phyloP scores from a whole-genome alignment of 1,140 invertebrate species.

The Chlorops oryzae region DNA sequence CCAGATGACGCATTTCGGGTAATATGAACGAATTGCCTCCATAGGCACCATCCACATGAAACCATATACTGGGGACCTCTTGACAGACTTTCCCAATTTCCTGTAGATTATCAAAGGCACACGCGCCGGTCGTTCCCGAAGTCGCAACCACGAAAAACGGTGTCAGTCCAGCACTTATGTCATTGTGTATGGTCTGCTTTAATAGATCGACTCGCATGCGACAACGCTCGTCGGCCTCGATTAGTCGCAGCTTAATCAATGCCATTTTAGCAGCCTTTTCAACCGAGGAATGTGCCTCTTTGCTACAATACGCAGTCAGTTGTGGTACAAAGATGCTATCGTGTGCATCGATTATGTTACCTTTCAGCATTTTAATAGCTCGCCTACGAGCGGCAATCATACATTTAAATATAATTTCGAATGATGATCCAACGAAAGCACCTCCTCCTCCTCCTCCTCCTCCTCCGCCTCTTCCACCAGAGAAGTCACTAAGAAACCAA shows the following conservation, averaged over 20 bases:
- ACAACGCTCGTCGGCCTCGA: slow-evolving; percentile 80
- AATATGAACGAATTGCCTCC: slow-evolving; percentile 80
- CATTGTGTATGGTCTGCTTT: slow-evolving; percentile 65
- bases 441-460: no score
- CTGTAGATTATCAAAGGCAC: slow-evolving; percentile 73
- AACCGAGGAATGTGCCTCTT: slow-evolving; percentile 85
- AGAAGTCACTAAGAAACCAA: slow-evolving; percentile 53
- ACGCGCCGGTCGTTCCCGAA: slow-evolving; percentile 75
- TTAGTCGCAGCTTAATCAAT: slow-evolving; percentile 78
- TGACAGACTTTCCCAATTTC: slow-evolving; percentile 77
- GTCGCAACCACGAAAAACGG: slow-evolving; percentile 82
- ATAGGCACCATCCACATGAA: slow-evolving; percentile 76
- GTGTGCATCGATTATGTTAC: slow-evolving; percentile 40
- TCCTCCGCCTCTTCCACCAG: slow-evolving; percentile 63
- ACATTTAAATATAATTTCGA: slow-evolving; percentile 81
- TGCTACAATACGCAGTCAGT: slow-evolving; percentile 75
- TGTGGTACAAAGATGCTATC: slow-evolving; percentile 74
- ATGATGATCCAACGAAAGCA: slow-evolving; percentile 75
- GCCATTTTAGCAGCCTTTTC: slow-evolving; percentile 92
- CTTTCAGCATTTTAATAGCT: slow-evolving; percentile 62
- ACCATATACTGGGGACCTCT: slow-evolving; percentile 59
- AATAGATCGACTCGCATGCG: slow-evolving; percentile 69
- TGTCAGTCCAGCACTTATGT: slow-evolving; percentile 68
- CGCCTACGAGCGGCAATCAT: slow-evolving; percentile 72
- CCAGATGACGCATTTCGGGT: slow-evolving; percentile 69